Evolutionary conservation across 2,888 invertebrate genomes (phyloP).

Genomic region (Listrodromus nycthemerus): DNA sequence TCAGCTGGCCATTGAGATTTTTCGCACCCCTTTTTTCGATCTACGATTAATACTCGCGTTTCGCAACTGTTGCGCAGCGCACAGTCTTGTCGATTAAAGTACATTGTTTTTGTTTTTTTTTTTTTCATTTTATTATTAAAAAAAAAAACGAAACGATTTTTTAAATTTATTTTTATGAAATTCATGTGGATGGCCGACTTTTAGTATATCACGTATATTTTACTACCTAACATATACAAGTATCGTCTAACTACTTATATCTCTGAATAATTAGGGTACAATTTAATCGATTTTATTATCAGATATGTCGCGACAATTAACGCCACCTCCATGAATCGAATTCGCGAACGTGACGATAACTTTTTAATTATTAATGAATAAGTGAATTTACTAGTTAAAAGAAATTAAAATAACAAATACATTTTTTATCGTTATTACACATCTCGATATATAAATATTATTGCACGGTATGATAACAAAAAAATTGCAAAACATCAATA

Average conservation of each 20-base stretch:
- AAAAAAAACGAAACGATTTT: neutral
- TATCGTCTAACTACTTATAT: constrained; percentile 31
- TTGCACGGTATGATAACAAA: neutral
- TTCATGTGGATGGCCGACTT: neutral
- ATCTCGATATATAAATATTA: constrained; percentile 16
- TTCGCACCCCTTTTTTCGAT: constrained; percentile 11
- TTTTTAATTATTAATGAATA: constrained; percentile 23
- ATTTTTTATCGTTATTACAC: constrained; percentile 49
- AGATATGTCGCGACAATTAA: constrained; percentile 56
- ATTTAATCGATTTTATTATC: constrained; percentile 22
- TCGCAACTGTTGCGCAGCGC: neutral
- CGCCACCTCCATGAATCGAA: constrained; percentile 15
- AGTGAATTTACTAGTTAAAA: neutral
- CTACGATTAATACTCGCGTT: constrained; percentile 16
- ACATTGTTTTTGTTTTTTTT: neutral
- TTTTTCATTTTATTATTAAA: constrained; percentile 18
- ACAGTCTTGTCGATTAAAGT: constrained; percentile 38
- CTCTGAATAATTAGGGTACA: neutral
- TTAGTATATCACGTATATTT: constrained; percentile 26
- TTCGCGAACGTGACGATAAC: constrained; percentile 32
- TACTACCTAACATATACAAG: constrained; percentile 44
- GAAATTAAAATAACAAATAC: too few relatives aligned
- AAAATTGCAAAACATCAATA: neutral
- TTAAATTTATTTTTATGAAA: constrained; percentile 16
- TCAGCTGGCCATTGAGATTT: constrained; percentile 76